Evolutionary conservation across 2,113 vertebrate species (phyloP).

Genomic region (Ophthalmolycus amberensis): DNA sequence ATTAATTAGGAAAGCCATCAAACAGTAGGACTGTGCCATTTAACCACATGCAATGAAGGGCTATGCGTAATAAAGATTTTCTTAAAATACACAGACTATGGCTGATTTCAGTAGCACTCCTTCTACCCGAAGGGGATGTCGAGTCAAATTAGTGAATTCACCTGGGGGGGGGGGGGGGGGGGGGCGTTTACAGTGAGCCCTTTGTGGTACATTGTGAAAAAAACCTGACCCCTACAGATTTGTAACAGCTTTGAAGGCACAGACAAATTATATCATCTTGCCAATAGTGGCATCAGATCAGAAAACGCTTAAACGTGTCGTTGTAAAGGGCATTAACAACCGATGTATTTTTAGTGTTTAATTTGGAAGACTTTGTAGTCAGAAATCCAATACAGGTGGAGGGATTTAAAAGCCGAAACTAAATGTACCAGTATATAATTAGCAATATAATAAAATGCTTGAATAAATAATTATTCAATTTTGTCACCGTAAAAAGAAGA

Average conservation of each 20-base stretch:
- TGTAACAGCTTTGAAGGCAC: neutral
- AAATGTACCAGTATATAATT: neutral
- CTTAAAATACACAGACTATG: neutral
- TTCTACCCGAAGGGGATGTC: neutral
- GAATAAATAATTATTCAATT: neutral
- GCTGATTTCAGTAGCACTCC: neutral
- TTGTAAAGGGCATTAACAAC: too few species aligned
- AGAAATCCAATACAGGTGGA: neutral
- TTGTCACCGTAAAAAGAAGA: neutral
- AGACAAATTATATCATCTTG: too few species aligned
- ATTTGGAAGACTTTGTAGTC: neutral
- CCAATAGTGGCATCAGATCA: too few species aligned
- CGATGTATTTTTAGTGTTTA: neutral
- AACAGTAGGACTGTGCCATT: conserved; percentile 2
- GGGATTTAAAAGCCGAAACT: neutral
- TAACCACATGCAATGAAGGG: neutral
- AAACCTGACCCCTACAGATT: neutral
- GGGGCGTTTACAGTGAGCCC: neutral
- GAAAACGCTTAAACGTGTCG: too few species aligned
- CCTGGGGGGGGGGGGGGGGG: too few species aligned
- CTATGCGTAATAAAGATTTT: neutral
- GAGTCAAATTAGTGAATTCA: neutral
- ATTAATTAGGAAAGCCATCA: conserved; percentile 4
- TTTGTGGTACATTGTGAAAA: neutral
- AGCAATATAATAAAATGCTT: neutral